phyloP scores from a whole-genome alignment of 1,140 invertebrate genomes.

The Oreohelix idahoensis region DNA sequence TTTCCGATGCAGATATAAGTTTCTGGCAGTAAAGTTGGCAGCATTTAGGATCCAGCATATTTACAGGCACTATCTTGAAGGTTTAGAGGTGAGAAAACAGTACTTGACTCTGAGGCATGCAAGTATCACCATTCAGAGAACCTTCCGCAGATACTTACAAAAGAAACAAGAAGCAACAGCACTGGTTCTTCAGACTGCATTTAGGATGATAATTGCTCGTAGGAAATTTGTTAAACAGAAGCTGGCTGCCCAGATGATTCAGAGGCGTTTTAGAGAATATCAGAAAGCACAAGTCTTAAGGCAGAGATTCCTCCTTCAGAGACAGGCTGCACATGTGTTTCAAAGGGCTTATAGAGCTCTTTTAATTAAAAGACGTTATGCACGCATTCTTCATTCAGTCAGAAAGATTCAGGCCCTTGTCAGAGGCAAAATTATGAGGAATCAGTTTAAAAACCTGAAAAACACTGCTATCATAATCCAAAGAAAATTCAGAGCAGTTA shows the following conservation, averaged over 20 bases:
- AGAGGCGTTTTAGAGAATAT: constrained; percentile 50
- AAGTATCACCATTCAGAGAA: constrained; percentile 21
- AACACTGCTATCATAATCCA: constrained; percentile 60
- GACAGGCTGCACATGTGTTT: constrained; percentile 27
- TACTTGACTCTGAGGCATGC: constrained; percentile 3
- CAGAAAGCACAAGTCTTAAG: neutral
- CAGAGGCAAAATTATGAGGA: constrained; percentile 44
- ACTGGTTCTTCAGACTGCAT: constrained; percentile 33
- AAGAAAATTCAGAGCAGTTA: constrained; percentile 45
- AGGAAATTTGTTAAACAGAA: constrained; percentile 44
- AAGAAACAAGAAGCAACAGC: constrained; percentile 4
- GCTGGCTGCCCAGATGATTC: constrained; percentile 50
- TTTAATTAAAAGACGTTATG: constrained; percentile 36
- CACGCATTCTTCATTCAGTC: constrained; percentile 17
- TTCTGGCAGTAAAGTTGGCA: constrained; percentile 30
- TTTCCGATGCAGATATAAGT: constrained; percentile 27
- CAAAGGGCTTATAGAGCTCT: constrained; percentile 46
- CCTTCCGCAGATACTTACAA: neutral
- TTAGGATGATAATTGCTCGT: constrained; percentile 16
- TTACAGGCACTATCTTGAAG: constrained; percentile 7
- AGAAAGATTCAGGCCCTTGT: constrained; percentile 50
- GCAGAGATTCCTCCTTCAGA: constrained; percentile 21
- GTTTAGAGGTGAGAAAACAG: neutral
- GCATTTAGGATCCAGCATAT: constrained; percentile 39
- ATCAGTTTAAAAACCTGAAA: constrained; percentile 40